Evolutionary conservation across 1,140 invertebrate genomes (phyloP).

Genomic region (Chymomyza costata): DNA sequence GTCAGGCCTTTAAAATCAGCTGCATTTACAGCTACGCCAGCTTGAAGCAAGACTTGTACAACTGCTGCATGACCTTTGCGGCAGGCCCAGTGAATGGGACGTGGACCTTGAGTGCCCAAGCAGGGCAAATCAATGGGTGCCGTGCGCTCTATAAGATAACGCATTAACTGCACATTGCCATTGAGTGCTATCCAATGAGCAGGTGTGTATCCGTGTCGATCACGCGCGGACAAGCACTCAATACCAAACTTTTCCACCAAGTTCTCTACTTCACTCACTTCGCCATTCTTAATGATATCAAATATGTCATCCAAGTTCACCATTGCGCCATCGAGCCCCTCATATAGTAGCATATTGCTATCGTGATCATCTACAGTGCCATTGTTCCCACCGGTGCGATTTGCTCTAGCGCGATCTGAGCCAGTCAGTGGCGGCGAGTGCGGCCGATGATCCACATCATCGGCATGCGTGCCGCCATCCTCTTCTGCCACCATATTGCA

Average conservation of each 20-base stretch:
- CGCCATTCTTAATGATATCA: slow-evolving; percentile 76
- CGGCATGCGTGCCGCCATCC: slow-evolving; percentile 74
- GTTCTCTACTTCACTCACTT: slow-evolving; percentile 85
- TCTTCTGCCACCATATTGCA: slow-evolving; percentile 84
- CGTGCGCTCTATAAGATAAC: slow-evolving; percentile 87
- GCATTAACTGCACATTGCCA: slow-evolving; percentile 88
- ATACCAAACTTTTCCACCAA: slow-evolving; percentile 85
- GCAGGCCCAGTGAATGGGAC: slow-evolving; percentile 95
- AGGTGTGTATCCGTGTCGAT: slow-evolving; percentile 93
- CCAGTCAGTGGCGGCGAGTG: slow-evolving; percentile 45
- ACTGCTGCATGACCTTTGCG: slow-evolving; percentile 88
- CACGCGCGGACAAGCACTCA: slow-evolving; percentile 83
- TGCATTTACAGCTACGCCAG: slow-evolving; percentile 91
- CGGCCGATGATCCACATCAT: slow-evolving; percentile 75
- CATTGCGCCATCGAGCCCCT: slow-evolving; percentile 75
- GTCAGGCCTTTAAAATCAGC: slow-evolving; percentile 94
- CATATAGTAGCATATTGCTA: slow-evolving; percentile 51
- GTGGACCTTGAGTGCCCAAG: slow-evolving; percentile 89
- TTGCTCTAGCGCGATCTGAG: slow-evolving; percentile 12
- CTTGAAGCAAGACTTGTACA: slow-evolving; percentile 85
- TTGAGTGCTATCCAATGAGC: slow-evolving; percentile 94
- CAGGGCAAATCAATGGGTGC: slow-evolving; percentile 90
- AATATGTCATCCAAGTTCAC: slow-evolving; percentile 75
- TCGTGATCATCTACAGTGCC: slow-evolving; percentile 67
- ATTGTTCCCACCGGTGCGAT: slow-evolving; percentile 33